Percentiles rank a stretch among this genome's conserved stretches.
phyloP scores from a whole-genome alignment of 2,888 invertebrate genomes.

The Ophioninae sp. region DNA sequence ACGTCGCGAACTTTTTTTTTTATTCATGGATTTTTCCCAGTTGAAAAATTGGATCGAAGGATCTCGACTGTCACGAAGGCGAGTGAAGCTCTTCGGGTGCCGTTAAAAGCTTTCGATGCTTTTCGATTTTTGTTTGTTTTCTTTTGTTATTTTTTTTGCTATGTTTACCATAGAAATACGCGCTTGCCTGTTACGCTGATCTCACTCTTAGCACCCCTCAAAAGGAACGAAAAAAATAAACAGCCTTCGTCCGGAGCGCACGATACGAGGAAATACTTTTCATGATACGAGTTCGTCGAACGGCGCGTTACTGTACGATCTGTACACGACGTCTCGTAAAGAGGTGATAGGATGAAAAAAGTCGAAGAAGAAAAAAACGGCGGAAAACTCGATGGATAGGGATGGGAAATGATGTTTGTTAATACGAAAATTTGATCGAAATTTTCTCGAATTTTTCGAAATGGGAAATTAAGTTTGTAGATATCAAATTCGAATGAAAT shows the following conservation, averaged over 20 bases:
- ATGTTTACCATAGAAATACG: no score
- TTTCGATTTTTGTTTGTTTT: neutral
- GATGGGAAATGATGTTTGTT: no score
- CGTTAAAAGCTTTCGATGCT: constrained; percentile 50
- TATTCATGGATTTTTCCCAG: neutral
- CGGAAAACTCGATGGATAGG: neutral
- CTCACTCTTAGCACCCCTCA: neutral
- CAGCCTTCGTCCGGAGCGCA: neutral
- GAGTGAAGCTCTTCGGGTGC: constrained; percentile 9
- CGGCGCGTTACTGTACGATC: neutral
- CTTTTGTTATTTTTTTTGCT: neutral
- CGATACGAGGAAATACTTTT: neutral
- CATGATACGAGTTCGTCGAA: neutral
- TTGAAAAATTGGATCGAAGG: neutral
- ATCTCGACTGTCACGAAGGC: neutral
- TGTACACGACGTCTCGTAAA: no score
- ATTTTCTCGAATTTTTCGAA: no score
- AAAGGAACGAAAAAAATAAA: neutral
- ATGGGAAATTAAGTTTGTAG: no score
- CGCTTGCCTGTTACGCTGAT: neutral
- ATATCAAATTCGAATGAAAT: no score
- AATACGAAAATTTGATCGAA: no score
- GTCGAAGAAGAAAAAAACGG: neutral
- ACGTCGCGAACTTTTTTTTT: neutral
- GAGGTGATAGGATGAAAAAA: neutral